Conservation (phyloP, 2,113 vertebrate species). For the Aix galericulata region DNA sequence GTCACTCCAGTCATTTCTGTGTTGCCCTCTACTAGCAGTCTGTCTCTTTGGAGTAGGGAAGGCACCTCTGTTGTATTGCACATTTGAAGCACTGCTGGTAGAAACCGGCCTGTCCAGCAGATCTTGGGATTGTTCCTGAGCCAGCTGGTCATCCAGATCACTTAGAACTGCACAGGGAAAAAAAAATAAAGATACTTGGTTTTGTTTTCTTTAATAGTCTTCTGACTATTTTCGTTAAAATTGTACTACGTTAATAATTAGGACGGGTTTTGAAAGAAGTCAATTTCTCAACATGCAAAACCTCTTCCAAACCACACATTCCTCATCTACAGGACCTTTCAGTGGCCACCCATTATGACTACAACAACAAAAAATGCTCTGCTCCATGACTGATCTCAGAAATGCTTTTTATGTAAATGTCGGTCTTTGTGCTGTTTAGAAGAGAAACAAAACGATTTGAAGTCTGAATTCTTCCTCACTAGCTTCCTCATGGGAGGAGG, state of each 20-base stretch:
- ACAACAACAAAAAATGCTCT: not conserved
- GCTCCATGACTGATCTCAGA: not conserved
- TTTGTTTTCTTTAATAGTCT: not conserved
- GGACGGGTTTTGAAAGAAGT: not conserved
- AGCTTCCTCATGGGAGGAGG: not conserved
- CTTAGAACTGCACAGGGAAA: conserved; percentile 75
- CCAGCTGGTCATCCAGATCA: conserved; percentile 79
- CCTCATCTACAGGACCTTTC: not conserved
- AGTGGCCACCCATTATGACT: not conserved
- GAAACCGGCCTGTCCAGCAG: not conserved
- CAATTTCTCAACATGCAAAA: not conserved
- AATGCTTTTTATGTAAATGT: not conserved
- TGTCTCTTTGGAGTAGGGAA: conserved; percentile 10
- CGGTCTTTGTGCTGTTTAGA: not conserved
- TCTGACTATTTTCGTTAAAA: not conserved
- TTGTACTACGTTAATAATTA: not conserved
- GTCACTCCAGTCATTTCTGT: conserved; percentile 55
- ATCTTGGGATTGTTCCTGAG: conserved; percentile 74
- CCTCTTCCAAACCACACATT: not conserved
- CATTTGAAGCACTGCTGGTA: conserved; percentile 6
- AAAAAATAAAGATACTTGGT: not conserved
- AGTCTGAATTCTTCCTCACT: not conserved
- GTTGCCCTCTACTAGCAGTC: not conserved
- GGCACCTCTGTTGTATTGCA: not conserved
- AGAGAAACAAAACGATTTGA: not conserved